Percentiles rank a stretch among this genome's conserved stretches.
These are phyloP conservation scores for Quiscalus mexicanus DNA, from an alignment of 2,113 vertebrate genomes.

Conservation along the genomic window DNA sequence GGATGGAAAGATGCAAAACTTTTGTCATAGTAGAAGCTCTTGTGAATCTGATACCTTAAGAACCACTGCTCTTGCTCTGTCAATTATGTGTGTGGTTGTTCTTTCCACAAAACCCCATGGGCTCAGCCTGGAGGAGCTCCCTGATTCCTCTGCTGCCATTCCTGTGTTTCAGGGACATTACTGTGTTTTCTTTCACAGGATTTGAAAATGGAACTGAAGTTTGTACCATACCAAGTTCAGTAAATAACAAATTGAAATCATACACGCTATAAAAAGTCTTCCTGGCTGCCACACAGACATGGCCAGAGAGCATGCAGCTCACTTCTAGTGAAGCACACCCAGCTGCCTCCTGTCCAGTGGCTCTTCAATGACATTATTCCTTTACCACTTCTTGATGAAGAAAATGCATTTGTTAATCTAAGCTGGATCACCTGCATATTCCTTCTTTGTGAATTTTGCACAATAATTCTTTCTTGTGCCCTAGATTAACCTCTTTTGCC, in stretches of 20 bases:
- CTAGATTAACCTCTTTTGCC: background rate
- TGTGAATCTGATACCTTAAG: background rate
- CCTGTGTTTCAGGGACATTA: background rate
- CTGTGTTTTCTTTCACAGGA: background rate
- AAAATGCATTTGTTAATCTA: background rate
- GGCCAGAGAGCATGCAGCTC: background rate
- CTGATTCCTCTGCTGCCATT: background rate
- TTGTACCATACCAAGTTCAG: background rate
- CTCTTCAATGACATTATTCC: background rate
- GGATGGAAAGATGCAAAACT: background rate
- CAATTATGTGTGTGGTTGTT: background rate
- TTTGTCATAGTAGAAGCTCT: background rate
- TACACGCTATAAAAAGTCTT: background rate
- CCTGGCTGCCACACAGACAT: background rate
- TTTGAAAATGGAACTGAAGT: background rate
- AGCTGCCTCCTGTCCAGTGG: background rate
- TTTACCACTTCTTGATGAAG: background rate
- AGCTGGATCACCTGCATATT: background rate
- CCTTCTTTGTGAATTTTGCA: background rate
- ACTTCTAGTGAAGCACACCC: background rate
- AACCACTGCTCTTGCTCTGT: background rate
- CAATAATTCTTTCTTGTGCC: background rate
- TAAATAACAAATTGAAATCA: background rate
- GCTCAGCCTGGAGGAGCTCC: background rate
- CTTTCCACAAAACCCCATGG: background rate